Percentiles rank a stretch among this genome's conserved stretches.
These are phyloP conservation scores for Eutolmus rufibarbis DNA, from an alignment of 2,888 invertebrate species.

Conservation along the genomic window DNA sequence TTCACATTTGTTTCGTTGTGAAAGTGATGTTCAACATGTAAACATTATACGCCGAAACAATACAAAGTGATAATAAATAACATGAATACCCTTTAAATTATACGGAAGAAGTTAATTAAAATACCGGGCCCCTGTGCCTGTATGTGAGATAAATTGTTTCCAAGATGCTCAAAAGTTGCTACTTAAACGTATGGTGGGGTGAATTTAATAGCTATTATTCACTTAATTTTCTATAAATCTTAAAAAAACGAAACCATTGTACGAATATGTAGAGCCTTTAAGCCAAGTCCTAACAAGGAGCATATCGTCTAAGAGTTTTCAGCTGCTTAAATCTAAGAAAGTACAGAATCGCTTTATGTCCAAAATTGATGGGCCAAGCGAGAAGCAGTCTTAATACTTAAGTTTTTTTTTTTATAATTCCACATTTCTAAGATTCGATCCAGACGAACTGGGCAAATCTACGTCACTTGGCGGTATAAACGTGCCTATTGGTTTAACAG, in stretches of 20 bases:
- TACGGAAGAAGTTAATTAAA: neutral
- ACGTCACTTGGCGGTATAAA: constrained; percentile 71
- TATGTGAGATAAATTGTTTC: neutral
- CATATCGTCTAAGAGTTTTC: neutral
- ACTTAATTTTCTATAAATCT: neutral
- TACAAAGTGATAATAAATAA: neutral
- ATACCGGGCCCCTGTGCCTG: neutral
- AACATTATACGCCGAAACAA: neutral
- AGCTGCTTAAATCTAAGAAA: neutral
- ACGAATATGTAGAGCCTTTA: neutral
- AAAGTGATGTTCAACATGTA: too few relatives aligned
- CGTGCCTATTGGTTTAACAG: constrained; percentile 70
- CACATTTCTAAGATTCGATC: constrained; percentile 80
- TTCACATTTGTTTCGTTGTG: too few relatives aligned
- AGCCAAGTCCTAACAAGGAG: neutral
- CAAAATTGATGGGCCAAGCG: neutral
- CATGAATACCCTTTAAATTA: neutral
- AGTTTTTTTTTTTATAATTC: constrained; percentile 66
- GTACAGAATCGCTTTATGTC: neutral
- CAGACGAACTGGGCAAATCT: constrained; percentile 74
- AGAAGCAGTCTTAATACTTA: neutral
- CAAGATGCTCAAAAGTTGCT: neutral
- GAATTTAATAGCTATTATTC: neutral
- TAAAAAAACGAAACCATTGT: neutral
- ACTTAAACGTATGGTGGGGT: neutral